These are phyloP conservation scores for Apodemia mormo DNA, from an alignment of 2,888 invertebrate genomes.

Conservation along the genomic window DNA sequence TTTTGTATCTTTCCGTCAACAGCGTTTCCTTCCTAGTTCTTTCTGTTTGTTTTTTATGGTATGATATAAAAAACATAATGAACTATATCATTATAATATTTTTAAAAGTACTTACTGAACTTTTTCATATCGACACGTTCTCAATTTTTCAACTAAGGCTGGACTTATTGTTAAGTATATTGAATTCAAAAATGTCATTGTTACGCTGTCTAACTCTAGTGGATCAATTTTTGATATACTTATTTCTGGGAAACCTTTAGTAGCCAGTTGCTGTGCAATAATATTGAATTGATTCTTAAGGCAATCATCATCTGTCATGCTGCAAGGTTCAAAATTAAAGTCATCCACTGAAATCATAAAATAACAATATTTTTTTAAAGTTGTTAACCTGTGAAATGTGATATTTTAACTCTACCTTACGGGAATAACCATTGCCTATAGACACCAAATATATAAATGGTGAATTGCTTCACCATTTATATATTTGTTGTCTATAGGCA, in stretches of 20 bases:
- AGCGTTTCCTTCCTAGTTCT: too few species aligned
- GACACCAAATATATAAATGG: too few species aligned
- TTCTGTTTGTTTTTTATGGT: too few species aligned
- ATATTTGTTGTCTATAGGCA: too few species aligned
- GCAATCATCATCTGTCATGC: background rate
- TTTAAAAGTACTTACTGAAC: background rate
- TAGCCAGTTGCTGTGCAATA: background rate
- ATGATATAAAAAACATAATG: background rate
- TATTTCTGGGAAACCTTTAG: background rate
- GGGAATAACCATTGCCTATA: too few species aligned
- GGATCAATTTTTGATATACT: slow-evolving; percentile 3
- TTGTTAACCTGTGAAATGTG: too few species aligned
- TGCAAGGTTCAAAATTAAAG: background rate
- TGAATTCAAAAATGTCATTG: slow-evolving; percentile 1
- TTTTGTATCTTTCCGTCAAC: too few species aligned
- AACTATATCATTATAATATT: too few species aligned
- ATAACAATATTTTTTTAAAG: background rate
- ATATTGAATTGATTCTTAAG: background rate
- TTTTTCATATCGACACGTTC: background rate
- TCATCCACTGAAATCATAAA: background rate
- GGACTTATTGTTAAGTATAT: slow-evolving; percentile 1
- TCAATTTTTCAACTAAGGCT: background rate
- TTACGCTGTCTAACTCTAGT: background rate
- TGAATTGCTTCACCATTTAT: too few species aligned
- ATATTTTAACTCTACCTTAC: too few species aligned